A percentile compares a stretch with the other conserved stretches of the same genome.
Evolutionary conservation across 2,888 invertebrate species (phyloP).

Genomic region (Noctua janthe): DNA sequence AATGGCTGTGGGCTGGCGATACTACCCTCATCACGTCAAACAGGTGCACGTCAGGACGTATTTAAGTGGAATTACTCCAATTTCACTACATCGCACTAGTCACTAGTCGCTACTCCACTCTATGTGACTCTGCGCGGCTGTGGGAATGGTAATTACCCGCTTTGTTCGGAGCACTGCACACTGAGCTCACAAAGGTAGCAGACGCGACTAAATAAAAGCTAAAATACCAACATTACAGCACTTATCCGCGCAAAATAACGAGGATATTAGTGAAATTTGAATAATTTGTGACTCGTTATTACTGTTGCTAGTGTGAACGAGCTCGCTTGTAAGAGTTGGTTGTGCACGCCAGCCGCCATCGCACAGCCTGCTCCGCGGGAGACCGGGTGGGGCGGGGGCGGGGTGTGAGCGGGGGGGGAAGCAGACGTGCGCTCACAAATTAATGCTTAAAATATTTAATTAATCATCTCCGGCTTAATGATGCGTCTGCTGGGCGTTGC

Average conservation of each 20-base stretch:
- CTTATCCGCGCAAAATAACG: constrained; percentile 58
- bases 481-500: constrained; percentile 50
- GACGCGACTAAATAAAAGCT: constrained; percentile 49
- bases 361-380: constrained; percentile 11
- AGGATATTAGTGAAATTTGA: constrained; percentile 66
- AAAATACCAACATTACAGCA: constrained; percentile 49
- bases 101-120: not conserved
- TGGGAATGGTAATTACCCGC: constrained; percentile 16
- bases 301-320: constrained; percentile 57
- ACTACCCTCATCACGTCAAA: constrained; percentile 17
- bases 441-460: constrained; percentile 60
- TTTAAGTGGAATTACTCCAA: constrained; percentile 17
- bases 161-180: not conserved
- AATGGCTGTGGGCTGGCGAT: constrained; percentile 8
- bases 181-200: constrained; percentile 33
- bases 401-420: constrained; percentile 1
- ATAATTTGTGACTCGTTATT: constrained; percentile 68
- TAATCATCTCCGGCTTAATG: constrained; percentile 63
- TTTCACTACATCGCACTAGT: not conserved
- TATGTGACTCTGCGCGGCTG: not conserved
- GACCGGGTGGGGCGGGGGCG: not conserved
- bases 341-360: constrained; percentile 35
- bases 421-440: constrained; percentile 52
- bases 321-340: constrained; percentile 37
- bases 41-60: constrained; percentile 11